A percentile compares a stretch with the other conserved stretches of the same genome.
Conservation (phyloP, 2,888 invertebrate species). For the Lepidochitona cinerea region DNA sequence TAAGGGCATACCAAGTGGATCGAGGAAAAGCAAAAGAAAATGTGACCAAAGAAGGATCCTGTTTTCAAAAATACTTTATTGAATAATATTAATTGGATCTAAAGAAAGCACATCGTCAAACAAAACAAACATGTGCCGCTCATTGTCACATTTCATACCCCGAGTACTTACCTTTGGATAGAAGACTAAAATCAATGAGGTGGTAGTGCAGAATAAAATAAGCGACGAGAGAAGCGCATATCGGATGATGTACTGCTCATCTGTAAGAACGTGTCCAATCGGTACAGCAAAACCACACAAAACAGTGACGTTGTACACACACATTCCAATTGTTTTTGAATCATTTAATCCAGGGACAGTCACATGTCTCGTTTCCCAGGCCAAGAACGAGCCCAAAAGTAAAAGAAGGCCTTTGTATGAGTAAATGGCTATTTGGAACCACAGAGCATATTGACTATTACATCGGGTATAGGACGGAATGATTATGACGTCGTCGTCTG, state of each 20-base stretch:
- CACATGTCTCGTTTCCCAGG: constrained; percentile 22
- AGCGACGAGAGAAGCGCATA: constrained; percentile 16
- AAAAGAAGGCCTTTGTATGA: constrained; percentile 19
- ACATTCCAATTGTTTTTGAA: constrained; percentile 26
- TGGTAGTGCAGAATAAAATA: constrained; percentile 18
- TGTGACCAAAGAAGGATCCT: too few relatives aligned
- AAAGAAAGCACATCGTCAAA: too few relatives aligned
- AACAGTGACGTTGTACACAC: constrained; percentile 27
- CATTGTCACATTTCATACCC: too few relatives aligned
- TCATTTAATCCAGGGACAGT: constrained; percentile 23
- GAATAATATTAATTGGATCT: too few relatives aligned
- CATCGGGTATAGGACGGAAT: constrained; percentile 12
- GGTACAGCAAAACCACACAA: constrained; percentile 16
- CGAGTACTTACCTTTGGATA: constrained; percentile 17
- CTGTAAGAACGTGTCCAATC: constrained; percentile 6
- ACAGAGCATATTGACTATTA: constrained; percentile 9
- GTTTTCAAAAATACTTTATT: too few relatives aligned
- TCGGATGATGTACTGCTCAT: constrained; percentile 9
- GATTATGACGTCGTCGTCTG: constrained; percentile 17
- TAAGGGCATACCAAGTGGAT: not conserved
- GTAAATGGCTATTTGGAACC: constrained; percentile 19
- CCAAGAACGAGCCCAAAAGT: constrained; percentile 27
- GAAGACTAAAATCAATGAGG: constrained; percentile 16
- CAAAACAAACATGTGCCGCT: too few relatives aligned
- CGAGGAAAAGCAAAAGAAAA: not conserved